Conservation (phyloP, 2,797 vertebrate species). For the Acanthurus tractus region DNA sequence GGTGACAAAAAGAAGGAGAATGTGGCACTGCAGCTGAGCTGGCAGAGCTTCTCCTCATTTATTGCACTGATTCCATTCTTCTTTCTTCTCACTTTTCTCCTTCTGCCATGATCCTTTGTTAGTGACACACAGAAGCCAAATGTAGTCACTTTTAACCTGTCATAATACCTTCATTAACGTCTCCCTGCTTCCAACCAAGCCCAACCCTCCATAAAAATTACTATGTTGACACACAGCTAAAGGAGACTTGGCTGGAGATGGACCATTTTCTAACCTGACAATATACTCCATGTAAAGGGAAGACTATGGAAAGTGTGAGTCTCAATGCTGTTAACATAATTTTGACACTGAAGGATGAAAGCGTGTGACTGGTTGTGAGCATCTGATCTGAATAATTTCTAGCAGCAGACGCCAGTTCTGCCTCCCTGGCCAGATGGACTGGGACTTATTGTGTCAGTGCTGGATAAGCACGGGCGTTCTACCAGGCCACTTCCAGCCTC, state of each 20-base stretch:
- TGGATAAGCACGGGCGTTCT: conserved; percentile 52
- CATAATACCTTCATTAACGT: conserved; percentile 27
- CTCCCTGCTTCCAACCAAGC: neutral
- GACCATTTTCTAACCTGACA: neutral
- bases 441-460: conserved; percentile 63
- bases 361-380: conserved; percentile 33
- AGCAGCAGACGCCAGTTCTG: conserved; percentile 53
- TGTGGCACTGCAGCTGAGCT: conserved; percentile 2
- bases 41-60: conserved; percentile 20
- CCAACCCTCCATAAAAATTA: conserved; percentile 9
- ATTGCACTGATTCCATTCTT: conserved; percentile 21
- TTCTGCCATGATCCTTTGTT: conserved; percentile 14
- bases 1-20: neutral
- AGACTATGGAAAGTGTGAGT: neutral
- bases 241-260: neutral
- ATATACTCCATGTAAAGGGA: neutral
- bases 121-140: conserved; percentile 10
- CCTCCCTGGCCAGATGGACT: conserved; percentile 73
- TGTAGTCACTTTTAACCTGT: conserved; percentile 25
- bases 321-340: conserved; percentile 7
- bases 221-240: conserved; percentile 1
- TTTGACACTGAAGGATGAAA: conserved; percentile 35
- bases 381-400: conserved; percentile 72
- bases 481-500: conserved; percentile 50
- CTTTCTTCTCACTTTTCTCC: conserved; percentile 5